A percentile compares a stretch with the other conserved stretches of the same genome.
Evolutionary conservation across 2,888 invertebrate genomes (phyloP).

Genomic region (Apodemia duryi): DNA sequence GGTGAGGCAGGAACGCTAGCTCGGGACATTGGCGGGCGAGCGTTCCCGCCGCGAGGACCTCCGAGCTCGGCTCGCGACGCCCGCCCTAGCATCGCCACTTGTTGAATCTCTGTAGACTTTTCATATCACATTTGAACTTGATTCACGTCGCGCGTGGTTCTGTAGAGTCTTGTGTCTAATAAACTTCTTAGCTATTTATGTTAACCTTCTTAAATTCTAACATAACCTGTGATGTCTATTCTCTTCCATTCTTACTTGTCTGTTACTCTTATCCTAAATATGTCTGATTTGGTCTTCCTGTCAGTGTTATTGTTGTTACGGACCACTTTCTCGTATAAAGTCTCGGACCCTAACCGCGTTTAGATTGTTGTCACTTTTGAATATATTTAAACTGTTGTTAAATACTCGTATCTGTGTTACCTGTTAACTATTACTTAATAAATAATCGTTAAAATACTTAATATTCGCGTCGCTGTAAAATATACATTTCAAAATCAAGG

Average conservation of each 20-base stretch:
- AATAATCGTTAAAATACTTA: slow-evolving; percentile 48
- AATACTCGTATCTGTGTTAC: slow-evolving; percentile 74
- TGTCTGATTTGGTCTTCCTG: slow-evolving; percentile 59
- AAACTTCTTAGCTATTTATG: slow-evolving; percentile 26
- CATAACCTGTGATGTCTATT: slow-evolving; percentile 65
- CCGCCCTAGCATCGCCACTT: slow-evolving; percentile 64
- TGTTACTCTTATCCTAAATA: slow-evolving; percentile 45
- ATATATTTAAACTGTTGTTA: slow-evolving; percentile 73
- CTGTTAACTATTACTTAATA: slow-evolving; percentile 68
- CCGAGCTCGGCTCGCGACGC: slow-evolving; percentile 50
- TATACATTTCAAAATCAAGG: slow-evolving; percentile 18
- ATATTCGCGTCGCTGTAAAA: slow-evolving; percentile 38
- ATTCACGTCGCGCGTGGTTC: slow-evolving; percentile 50
- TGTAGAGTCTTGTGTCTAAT: slow-evolving; percentile 29
- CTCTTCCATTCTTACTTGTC: slow-evolving; percentile 40
- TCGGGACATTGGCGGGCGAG: slow-evolving; percentile 70
- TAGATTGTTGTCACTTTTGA: slow-evolving; percentile 63
- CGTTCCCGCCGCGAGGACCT: slow-evolving; percentile 67
- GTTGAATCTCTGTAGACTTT: slow-evolving; percentile 62
- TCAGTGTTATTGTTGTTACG: slow-evolving; percentile 64
- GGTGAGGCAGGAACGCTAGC: slow-evolving; percentile 36
- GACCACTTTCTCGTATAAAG: slow-evolving; percentile 49
- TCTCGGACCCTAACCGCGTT: slow-evolving; percentile 42
- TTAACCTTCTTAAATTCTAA: slow-evolving; percentile 27
- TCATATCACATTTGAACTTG: slow-evolving; percentile 47